phyloP scores from a whole-genome alignment of 2,888 invertebrate species.

The Nemapogon koenigi region DNA sequence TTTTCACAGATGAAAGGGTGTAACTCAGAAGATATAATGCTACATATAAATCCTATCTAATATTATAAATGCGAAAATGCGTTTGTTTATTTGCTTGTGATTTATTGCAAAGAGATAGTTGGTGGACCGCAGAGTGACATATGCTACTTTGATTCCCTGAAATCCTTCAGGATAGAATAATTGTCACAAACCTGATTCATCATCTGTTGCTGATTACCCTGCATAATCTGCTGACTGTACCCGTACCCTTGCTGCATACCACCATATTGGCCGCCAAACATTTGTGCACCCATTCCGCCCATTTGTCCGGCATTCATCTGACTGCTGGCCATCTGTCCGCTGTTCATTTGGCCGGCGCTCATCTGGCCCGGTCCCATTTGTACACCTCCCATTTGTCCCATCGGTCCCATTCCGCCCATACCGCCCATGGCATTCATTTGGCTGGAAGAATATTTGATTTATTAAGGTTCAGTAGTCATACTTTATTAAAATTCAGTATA shows the following conservation, averaged over 20 bases:
- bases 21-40: too few relatives aligned
- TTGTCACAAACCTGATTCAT: conserved; percentile 59
- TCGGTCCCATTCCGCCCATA: conserved; percentile 53
- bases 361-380: conserved; percentile 33
- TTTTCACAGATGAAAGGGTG: too few relatives aligned
- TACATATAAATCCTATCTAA: too few relatives aligned
- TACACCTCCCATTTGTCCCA: conserved; percentile 35
- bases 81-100: too few relatives aligned
- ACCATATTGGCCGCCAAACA: conserved; percentile 68
- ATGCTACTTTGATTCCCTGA: too few relatives aligned
- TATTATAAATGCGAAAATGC: too few relatives aligned
- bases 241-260: conserved; percentile 67
- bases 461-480: neutral
- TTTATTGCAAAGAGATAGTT: too few relatives aligned
- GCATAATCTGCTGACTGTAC: conserved; percentile 59
- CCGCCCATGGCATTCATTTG: conserved; percentile 57
- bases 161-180: too few relatives aligned
- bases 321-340: conserved; percentile 35
- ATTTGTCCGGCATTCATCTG: conserved; percentile 49
- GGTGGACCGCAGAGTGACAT: too few relatives aligned
- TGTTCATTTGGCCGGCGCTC: conserved; percentile 36
- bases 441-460: conserved; percentile 22
- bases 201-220: conserved; percentile 58
- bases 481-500: neutral
- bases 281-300: conserved; percentile 56